Evolutionary conservation across 2,797 vertebrate genomes (phyloP), one percentile per base, ranked within the genome.

Genomic region (Onychomys torridus): DNA sequence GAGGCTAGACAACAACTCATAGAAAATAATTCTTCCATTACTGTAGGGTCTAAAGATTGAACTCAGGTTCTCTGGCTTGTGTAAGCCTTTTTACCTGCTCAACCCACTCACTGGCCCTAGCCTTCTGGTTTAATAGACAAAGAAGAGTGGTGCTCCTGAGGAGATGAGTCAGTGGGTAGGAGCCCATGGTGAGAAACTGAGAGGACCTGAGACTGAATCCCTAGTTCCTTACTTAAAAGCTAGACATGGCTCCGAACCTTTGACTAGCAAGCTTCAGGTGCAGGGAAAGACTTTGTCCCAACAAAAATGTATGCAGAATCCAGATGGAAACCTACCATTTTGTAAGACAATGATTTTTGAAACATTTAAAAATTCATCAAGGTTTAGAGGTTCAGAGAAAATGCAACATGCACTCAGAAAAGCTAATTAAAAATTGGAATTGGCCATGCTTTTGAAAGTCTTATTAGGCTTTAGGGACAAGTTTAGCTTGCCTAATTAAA

Each of bases 311-410:
- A 19, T 57, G 25, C 40, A 55, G n/a, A 73, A 55, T 27, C 8
- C 65, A 86, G 13, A 55, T 55, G 65, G 21, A 86, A 69, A 71
- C 7, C 65, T 52, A 25, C 12, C 57, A 37, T 52, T 73, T 87
- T 87, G 49, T 40, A 87, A 55, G 49, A 13, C 34, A 40, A 32
- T 49, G 6, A 23, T 49, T 84, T 46, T 49, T 19, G 11, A 82
- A 89, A 61, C 0, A 23, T 67, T 86, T 91, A 59, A 21, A 65
- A 55, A 87, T 49, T 94, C 40, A 71, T 85, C 0, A 65, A 79
- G 16, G n/a, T 34, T 89, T 90, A 89, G 34, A 73, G 52, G 59
- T 90, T 94, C 14, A n/a, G 32, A 85, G 27, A 83, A 52, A 97
- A 75, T 27, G 16, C 89, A 95, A 61, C 46, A 12, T 4, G 7